Conservation (phyloP, 2,797 vertebrate genomes). For the Hemibagrus guttatus region DNA sequence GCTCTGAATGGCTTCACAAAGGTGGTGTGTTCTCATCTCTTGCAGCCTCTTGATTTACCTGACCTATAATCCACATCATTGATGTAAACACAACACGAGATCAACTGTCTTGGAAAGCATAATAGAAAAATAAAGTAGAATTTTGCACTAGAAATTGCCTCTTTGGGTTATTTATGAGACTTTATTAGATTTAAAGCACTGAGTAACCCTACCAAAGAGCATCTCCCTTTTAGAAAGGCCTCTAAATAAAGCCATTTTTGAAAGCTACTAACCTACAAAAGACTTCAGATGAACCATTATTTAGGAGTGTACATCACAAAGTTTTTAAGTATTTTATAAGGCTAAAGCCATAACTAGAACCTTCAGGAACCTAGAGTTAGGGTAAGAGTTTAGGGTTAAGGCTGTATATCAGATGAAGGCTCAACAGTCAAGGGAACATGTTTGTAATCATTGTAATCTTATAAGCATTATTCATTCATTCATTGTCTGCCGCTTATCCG, state of each 20-base stretch:
- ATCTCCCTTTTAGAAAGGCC: neutral
- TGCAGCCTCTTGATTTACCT: conserved; percentile 36
- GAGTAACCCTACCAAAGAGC: neutral
- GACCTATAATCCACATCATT: conserved; percentile 33
- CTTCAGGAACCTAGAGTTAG: neutral
- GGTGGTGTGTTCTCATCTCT: conserved; percentile 40
- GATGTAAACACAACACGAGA: conserved; percentile 34
- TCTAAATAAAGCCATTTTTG: neutral
- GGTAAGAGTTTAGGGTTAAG: too few species aligned
- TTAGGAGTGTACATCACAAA: neutral
- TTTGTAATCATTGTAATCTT: neutral
- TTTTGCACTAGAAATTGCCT: neutral
- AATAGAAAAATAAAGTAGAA: neutral
- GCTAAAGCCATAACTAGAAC: neutral
- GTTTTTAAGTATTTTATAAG: neutral
- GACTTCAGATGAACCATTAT: neutral
- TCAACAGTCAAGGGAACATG: neutral
- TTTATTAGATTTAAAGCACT: neutral
- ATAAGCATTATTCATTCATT: too few species aligned
- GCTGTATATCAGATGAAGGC: neutral
- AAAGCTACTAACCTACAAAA: neutral
- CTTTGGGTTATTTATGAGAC: neutral
- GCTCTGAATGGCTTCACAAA: conserved; percentile 38
- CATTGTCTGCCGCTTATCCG: too few species aligned
- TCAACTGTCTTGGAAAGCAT: conserved; percentile 15